Evolutionary conservation across 30 jellyfish, hydroid and myxozoan species (phyloP), one percentile per base, ranked within the genome.

Genomic region (Nemopilema nomurai): DNA sequence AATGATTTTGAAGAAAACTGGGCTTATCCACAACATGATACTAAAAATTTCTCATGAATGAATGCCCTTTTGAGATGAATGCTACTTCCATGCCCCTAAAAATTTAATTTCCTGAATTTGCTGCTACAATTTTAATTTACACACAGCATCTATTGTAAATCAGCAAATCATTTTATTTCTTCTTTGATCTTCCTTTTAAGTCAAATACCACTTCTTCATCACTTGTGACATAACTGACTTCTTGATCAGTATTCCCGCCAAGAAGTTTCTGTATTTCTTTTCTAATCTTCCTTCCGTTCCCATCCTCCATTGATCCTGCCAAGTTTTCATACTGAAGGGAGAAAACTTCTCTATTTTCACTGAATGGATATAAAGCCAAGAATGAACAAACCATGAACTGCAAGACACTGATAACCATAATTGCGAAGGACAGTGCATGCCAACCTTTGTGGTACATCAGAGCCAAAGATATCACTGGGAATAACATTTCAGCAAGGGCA

Each of bases 181-280:
- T 26, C 53, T 63, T 71, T 72, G 33, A 51, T 22, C 83, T 41
- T 24, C 75, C 24, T 33, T 32, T 86, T 51, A 65, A 75, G 74
- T 76, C 95, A 77, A 86, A 86, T 18, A 86, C 89, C 9, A 86
- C 95, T 49, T 86, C 95, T 19, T 86, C 95, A 20, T 86, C 95
- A 49, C 88, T 71, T 22, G 95, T 79, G n/a, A 51, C 89, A 32
- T 74, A 76, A 3, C 88, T 68, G 62, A 79, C 82, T 21, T 86
- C 95, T 23, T 84, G 93, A 69, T 86, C 95, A 1, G 89, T 76
- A 49, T 77, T 30, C 24, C 89, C 95, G 21, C 95, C 95, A 20
- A 86, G 80, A 0, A 86, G 73, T 21, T 63, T 69, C 19, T 51
- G 77, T 1, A 86, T 69, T 62, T 86, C 89, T 49, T 78, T 86